Base-by-base conservation (phyloP, 2,797 vertebrate species). In the Bucorvus abyssinicus region DNA sequence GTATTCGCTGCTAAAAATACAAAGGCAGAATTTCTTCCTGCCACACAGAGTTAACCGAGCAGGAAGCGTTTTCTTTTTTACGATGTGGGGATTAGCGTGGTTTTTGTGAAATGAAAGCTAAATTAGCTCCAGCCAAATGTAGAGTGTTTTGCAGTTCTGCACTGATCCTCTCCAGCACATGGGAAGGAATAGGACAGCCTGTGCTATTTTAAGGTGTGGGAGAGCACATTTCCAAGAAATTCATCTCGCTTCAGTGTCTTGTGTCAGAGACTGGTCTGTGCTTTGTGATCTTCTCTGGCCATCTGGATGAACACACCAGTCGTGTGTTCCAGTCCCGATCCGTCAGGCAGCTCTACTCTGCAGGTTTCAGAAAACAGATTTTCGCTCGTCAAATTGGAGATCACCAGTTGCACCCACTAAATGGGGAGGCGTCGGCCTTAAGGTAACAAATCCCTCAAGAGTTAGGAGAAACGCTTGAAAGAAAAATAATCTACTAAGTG, bases 1-100 rank as follows among this genome's bases (percentile, higher is more conserved):
- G 79, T 63, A 36, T 85, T 86, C 71, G 87, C 89, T 23, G 50
- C 91, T 95, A 65, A 73, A 94, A 95, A 86, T 84, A 94, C 94
- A 93, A 93, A 92, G 88, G 93, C 64, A 93, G 87, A 81, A 73
- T 89, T 94, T 95, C 85, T 94, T 90, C 88, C 73, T 95, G 85
- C 94, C 71, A 27, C 77, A 68, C 90, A 30, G 91, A 91, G 90
- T 93, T 93, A 95, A 90, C 90, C 55, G 93, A 89, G 94, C 93
- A 73, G 94, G 94, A 90, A 96, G 83, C 65, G 0, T 71, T 40
- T 91, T 88, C 91, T 78, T 88, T 92, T 92, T 69, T 68, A 81
- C 84, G 88, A 73, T n/a, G 81, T 52, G 76, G 50, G 79, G 79
- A 93, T 96, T 93, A 93, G 94, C 38, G 77, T 91, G 85, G 52